Conservation (phyloP, 2,888 invertebrate genomes). For the Phragmatobia fuliginosa region DNA sequence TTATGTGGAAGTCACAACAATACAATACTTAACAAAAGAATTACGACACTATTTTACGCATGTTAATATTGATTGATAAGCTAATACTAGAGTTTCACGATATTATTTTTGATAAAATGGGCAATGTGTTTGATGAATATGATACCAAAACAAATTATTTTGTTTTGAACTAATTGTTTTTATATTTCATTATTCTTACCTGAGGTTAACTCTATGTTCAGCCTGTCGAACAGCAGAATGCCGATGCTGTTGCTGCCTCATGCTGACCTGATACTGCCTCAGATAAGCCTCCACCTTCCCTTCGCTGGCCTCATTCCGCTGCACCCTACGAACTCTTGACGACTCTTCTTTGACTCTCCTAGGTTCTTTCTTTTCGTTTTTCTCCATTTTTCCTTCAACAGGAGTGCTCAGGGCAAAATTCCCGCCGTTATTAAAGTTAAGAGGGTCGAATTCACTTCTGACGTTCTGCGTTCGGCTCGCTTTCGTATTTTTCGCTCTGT, state of each 20-base stretch:
- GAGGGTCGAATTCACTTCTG: slow-evolving; percentile 88
- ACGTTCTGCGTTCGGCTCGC: slow-evolving; percentile 57
- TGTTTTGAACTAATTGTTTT: neutral
- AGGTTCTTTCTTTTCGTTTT: slow-evolving; percentile 61
- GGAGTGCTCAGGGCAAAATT: slow-evolving; percentile 70
- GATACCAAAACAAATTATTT: neutral
- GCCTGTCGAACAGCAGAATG: slow-evolving; percentile 82
- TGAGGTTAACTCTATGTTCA: slow-evolving; percentile 81
- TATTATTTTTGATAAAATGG: neutral
- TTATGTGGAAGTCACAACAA: too few relatives aligned
- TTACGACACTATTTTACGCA: too few relatives aligned
- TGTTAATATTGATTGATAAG: too few relatives aligned
- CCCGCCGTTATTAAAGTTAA: slow-evolving; percentile 88
- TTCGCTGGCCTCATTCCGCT: slow-evolving; percentile 71
- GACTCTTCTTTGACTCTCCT: slow-evolving; percentile 63
- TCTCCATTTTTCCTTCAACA: slow-evolving; percentile 61
- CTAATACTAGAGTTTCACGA: too few relatives aligned
- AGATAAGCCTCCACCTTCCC: slow-evolving; percentile 82
- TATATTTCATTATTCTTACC: slow-evolving; percentile 58
- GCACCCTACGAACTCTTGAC: slow-evolving; percentile 58
- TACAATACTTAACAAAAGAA: too few relatives aligned
- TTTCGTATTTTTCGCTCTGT: slow-evolving; percentile 63
- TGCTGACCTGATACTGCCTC: slow-evolving; percentile 82
- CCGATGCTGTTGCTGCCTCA: slow-evolving; percentile 80
- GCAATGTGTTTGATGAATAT: neutral